Conservation (phyloP, 2,113 vertebrate species). For the Leuciscus idus region DNA sequence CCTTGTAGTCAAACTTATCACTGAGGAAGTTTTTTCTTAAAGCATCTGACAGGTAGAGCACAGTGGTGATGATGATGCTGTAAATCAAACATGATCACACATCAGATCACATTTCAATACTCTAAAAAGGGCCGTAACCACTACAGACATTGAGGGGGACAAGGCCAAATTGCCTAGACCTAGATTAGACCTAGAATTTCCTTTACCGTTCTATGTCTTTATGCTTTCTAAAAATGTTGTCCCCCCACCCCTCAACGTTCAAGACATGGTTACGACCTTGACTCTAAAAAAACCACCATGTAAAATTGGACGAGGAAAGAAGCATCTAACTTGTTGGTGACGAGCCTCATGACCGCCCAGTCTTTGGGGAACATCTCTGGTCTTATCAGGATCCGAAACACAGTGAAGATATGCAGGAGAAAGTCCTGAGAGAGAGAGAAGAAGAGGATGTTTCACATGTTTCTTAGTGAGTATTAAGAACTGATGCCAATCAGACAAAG, state of each 20-base stretch:
- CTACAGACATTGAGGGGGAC: no score
- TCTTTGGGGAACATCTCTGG: slow-evolving; percentile 99
- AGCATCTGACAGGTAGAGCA: slow-evolving; percentile 96
- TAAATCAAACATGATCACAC: slow-evolving; percentile 44
- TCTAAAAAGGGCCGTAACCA: neutral
- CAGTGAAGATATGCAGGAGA: slow-evolving; percentile 95
- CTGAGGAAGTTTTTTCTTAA: slow-evolving; percentile 97
- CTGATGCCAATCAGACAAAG: neutral
- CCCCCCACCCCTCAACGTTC: no score
- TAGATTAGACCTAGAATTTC: no score
- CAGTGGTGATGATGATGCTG: slow-evolving; percentile 98
- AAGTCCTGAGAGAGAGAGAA: slow-evolving; percentile 83
- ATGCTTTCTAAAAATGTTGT: no score
- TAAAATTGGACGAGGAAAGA: neutral
- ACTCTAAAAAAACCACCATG: neutral
- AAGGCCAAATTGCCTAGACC: no score
- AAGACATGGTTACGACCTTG: no score
- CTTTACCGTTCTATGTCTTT: no score
- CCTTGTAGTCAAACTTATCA: slow-evolving; percentile 98
- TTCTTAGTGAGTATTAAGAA: neutral
- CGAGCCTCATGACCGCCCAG: slow-evolving; percentile 98
- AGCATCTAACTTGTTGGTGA: slow-evolving; percentile 95
- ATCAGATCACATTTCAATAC: neutral
- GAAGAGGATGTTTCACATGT: neutral
- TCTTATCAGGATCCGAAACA: slow-evolving; percentile 95